Base-by-base conservation (phyloP, 64 coral and sea anemone species). In the Cladopsammia gracilis region DNA sequence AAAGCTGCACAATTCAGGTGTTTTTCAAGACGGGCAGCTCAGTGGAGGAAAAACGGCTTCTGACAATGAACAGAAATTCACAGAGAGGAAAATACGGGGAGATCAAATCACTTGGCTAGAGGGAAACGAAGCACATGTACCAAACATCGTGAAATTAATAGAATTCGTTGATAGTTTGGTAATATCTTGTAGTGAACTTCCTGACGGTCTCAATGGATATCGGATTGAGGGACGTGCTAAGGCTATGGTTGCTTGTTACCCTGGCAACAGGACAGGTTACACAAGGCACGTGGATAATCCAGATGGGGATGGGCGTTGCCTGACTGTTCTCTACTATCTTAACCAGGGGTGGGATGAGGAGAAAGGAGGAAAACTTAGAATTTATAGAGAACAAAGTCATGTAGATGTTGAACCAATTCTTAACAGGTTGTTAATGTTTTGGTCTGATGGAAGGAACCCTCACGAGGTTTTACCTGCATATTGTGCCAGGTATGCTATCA, bases 181-280 rank as follows among this genome's bases (percentile, higher is more conserved):
- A 0, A 48, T 78, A 42, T 73, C 86, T 49, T 89, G 86, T 69
- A 85, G 58, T 4, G 22, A 64, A 24, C 19, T 84, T 0, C 11
- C 88, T 48, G 67, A 68, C 72, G 72, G 74, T 45, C 20, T 22
- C 43, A 80, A 84, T 86, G 95, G 87, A 24, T 94, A 94, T 64
- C 64, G 79, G 13, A 87, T 97, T 8, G 71, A 81, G 42, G 80
- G 65, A 0, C 88, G 95, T 1, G 78, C 92, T 16, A 98, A 98
- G 48, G 97, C 94, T 16, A 98, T 98, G 97, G 91, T 98, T 2
- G 97, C 97, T 0, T 96, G 94, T 83, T 98, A 98, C 66, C 91
- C 94, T 11, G 77, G 82, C 1, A 52, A 61, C n/a, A 86, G 88
- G 5, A 88, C 70, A 4, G 91, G 91, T 9, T 98, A 98, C 51